Percentiles rank a stretch among this genome's conserved stretches.
phyloP scores from a whole-genome alignment of 2,888 invertebrate species.

The Sussaba pulchella region DNA sequence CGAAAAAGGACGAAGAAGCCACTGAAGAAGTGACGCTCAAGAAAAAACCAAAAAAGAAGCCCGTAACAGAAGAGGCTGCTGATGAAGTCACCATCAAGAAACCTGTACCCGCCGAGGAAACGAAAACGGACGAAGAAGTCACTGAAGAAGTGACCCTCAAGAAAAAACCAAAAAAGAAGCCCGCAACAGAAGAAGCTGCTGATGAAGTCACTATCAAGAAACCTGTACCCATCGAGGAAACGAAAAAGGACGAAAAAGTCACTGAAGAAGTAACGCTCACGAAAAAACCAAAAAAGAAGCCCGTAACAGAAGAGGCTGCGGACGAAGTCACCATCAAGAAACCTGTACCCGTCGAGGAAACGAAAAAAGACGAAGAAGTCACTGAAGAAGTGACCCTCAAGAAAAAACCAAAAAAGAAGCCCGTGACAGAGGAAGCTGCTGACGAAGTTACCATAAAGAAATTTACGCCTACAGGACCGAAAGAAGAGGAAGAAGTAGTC shows the following conservation, averaged over 20 bases:
- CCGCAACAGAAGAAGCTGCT: constrained; percentile 71
- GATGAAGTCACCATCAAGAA: constrained; percentile 64
- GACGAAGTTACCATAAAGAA: constrained; percentile 82
- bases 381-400: constrained; percentile 63
- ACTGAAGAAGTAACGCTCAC: constrained; percentile 73
- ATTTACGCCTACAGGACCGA: constrained; percentile 68
- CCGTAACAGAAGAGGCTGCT: constrained; percentile 68
- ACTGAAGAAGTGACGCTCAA: constrained; percentile 74
- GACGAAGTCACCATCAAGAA: constrained; percentile 78
- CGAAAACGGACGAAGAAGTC: constrained; percentile 71
- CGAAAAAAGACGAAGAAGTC: constrained; percentile 78
- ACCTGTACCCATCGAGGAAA: constrained; percentile 72
- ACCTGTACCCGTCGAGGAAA: constrained; percentile 69
- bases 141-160: constrained; percentile 74
- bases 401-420: constrained; percentile 71
- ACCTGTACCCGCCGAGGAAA: constrained; percentile 79
- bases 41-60: constrained; percentile 73
- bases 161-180: constrained; percentile 82
- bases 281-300: constrained; percentile 78
- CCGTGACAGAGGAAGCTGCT: constrained; percentile 75
- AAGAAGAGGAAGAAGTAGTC: constrained; percentile 73
- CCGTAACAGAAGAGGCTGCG: constrained; percentile 72
- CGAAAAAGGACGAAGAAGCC: constrained; percentile 73
- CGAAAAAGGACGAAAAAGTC: constrained; percentile 73
- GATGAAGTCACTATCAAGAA: constrained; percentile 77